These are phyloP conservation scores for Pycnonotus jocosus DNA, from an alignment of 2,113 vertebrate genomes.

Conservation along the genomic window DNA sequence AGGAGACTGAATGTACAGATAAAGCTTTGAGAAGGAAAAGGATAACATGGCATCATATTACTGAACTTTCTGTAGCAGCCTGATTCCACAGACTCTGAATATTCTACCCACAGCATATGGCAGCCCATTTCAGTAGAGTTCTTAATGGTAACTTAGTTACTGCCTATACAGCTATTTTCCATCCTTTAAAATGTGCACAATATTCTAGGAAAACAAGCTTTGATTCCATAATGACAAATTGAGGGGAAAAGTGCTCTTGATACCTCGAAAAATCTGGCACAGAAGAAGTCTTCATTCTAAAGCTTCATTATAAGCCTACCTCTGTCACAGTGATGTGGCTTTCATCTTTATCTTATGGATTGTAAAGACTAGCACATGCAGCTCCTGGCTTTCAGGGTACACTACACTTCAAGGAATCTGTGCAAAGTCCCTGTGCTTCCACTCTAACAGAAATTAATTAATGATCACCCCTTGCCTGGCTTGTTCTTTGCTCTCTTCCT, in stretches of 20 bases:
- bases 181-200: slow-evolving; percentile 6
- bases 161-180: neutral
- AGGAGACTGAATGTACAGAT: neutral
- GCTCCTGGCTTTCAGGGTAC: neutral
- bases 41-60: neutral
- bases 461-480: neutral
- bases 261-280: slow-evolving; percentile 31
- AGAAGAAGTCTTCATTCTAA: neutral
- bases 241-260: neutral
- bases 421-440: slow-evolving; percentile 7
- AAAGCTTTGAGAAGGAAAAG: slow-evolving; percentile 16
- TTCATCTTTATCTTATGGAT: neutral
- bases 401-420: neutral
- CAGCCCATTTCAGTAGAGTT: neutral
- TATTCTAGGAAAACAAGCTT: slow-evolving; percentile 6
- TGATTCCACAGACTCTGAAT: neutral
- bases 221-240: neutral
- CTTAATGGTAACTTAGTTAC: neutral
- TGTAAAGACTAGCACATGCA: neutral
- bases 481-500: neutral
- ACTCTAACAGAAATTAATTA: neutral
- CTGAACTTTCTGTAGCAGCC: slow-evolving; percentile 8
- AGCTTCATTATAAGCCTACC: slow-evolving; percentile 25
- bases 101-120: neutral
- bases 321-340: slow-evolving; percentile 47